Base-by-base conservation (phyloP, 2,797 vertebrate species). In the Girardinus metallicus region DNA sequence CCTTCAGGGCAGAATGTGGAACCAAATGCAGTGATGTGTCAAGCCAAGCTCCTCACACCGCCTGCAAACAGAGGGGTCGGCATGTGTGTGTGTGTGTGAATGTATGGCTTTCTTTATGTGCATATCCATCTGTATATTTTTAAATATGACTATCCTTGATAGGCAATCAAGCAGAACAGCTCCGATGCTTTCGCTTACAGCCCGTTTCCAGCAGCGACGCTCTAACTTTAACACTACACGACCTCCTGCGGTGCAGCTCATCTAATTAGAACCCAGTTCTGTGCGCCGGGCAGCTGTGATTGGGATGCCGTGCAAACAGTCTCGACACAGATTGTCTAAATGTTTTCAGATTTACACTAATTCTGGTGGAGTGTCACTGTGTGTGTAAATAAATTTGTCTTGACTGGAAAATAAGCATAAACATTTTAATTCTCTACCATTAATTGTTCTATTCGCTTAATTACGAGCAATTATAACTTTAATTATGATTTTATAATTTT, bases 261-360 rank as follows among this genome's bases (percentile, higher is more conserved):
- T 83, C 83, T 91, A 91, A 93, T 92, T 93, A 88, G 85, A 82
- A 79, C 23, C 87, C 84, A 90, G 90, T 93, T 93, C 90, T 83
- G 83, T 77, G 5, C 84, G 72, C 44, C 57, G 84, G 83, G 74
- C 85, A 82, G 87, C 89, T 88, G 90, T 81, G 81, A 86, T 90
- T 79, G 47, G 73, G 39, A 72, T 39, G 64, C 76, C 82, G 75
- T 68, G 26, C 81, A 84, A 79, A 77, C 9, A 29, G 80, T 55
- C 77, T 78, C 87, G 88, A 91, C 89, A 84, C 41, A 36, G 71
- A 83, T 82, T 80, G 74, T 78, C 36, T 79, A 68, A 41, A n/a
- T 74, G 43, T 64, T 83, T 31, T 80, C 84, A 72, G 43, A 53
- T 75, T 46, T 74, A 39, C 46, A 34, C 34, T 5, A 6, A 49